Evolutionary conservation across 2,888 invertebrate genomes (phyloP), one percentile per base, ranked within the genome.

Genomic region (Eristalis arbustorum): DNA sequence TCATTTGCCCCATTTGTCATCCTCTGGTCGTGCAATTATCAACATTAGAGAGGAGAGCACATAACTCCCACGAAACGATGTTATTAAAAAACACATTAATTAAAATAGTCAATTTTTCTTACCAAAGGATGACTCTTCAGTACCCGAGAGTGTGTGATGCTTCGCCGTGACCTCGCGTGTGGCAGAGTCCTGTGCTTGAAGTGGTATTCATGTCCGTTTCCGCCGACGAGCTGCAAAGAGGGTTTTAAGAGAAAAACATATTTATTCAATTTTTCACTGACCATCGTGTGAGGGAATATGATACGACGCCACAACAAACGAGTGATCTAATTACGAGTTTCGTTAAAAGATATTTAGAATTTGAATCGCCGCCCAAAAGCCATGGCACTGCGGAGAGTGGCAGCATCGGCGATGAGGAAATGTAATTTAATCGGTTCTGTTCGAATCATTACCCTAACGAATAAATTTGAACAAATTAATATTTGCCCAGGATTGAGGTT

Each of bases 41-140:
- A 1, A 8, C 18, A 49, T 49, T 18, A 49, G 18, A 3, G 3
- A 18, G 6, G 3, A 6, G 4, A 6, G 18, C 1, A 25, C 59
- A 25, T 25, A 13, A 13, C 25, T 22, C 25, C 59, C 3, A 23
- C 11, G 13, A 57, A 57, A 23, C 3, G 67, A 49, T 40, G 3
- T 11, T 13, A 68, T 11, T 8, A 13, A 13, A 68, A 22, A 49
- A 66, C 10, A 25, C n/a, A 22, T 18, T 72, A 4, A 42, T 22
- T 18, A n/a, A 40, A 23, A 49, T n/a, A 28, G 3, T 25, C 42
- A 5, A n/a, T n/a, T 13, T 56, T 49, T 11, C 97, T 97, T 93
- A 99, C 99, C 94, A 97, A 93, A 57, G 98, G 98, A 93, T 99
- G 98, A 80, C 97, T 96, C 93, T 98, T 98, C 76, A 99, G 94